A percentile compares a stretch with the other conserved stretches of the same genome.
Conservation (phyloP, 2,888 invertebrate species). For the Cantharis lateralis region DNA sequence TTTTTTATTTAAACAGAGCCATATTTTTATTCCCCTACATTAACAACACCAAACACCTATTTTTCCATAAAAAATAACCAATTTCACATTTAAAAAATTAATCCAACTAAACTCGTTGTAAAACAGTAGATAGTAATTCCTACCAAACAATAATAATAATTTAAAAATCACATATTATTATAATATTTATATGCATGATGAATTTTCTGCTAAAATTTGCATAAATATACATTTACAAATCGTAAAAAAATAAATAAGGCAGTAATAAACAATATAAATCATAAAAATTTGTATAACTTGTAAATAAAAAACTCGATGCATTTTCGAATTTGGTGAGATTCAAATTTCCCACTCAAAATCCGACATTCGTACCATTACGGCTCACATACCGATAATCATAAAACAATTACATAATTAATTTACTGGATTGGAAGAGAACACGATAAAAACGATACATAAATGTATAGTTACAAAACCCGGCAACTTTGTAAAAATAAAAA, state of each 20-base stretch:
- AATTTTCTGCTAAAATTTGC: slow-evolving; percentile 2
- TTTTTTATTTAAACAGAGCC: slow-evolving; percentile 50
- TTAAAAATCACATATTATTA: slow-evolving; percentile 23
- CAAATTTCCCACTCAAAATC: neutral
- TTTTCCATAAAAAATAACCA: slow-evolving; percentile 37
- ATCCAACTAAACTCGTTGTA: slow-evolving; percentile 12
- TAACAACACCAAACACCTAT: slow-evolving; percentile 39
- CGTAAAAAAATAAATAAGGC: neutral
- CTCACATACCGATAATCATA: neutral
- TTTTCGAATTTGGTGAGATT: neutral
- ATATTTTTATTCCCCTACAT: slow-evolving; percentile 46
- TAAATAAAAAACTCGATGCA: neutral
- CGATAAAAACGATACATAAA: slow-evolving; percentile 26
- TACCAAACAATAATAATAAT: slow-evolving; percentile 4
- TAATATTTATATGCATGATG: neutral
- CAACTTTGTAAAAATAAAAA: neutral
- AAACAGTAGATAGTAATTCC: slow-evolving; percentile 7
- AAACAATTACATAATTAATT: slow-evolving; percentile 1
- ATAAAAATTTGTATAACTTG: neutral
- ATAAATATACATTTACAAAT: slow-evolving; percentile 24
- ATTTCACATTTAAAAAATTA: slow-evolving; percentile 23
- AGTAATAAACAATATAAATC: neutral
- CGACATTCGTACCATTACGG: neutral
- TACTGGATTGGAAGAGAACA: neutral
- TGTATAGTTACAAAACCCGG: slow-evolving; percentile 35